A percentile compares a stretch with the other conserved stretches of the same genome.
Evolutionary conservation across 2,888 invertebrate species (phyloP).

Genomic region (Altica lythri): DNA sequence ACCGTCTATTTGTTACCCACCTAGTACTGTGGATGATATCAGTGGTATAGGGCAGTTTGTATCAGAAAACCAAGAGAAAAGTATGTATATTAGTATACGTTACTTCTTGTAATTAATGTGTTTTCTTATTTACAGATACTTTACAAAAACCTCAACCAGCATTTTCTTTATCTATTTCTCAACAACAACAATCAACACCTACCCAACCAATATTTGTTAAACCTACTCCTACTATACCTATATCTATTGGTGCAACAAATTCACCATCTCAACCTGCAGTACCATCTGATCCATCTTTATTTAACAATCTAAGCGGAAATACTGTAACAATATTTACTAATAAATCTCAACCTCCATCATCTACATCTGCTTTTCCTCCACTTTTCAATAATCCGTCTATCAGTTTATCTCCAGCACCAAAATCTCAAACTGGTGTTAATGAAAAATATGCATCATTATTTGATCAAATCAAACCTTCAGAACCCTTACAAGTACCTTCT

Average conservation of each 20-base stretch:
- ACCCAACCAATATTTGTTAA: constrained; percentile 4
- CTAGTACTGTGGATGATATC: constrained; percentile 41
- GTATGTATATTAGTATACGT: neutral
- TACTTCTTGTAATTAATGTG: neutral
- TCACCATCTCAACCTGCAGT: constrained; percentile 9
- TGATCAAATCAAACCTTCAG: no score
- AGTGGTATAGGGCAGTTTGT: constrained; percentile 40
- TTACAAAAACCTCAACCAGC: constrained; percentile 8
- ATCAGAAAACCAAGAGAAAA: constrained; percentile 9
- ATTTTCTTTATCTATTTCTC: constrained; percentile 20
- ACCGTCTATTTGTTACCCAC: constrained; percentile 65
- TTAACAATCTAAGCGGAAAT: constrained; percentile 22
- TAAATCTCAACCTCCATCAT: constrained; percentile 30
- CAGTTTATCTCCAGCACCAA: constrained; percentile 35
- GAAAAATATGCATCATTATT: constrained; percentile 39
- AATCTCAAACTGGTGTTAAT: neutral
- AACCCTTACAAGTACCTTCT: constrained; percentile 13
- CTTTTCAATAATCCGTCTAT: constrained; percentile 38
- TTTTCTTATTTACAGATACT: constrained; percentile 3
- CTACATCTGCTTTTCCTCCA: constrained; percentile 13
- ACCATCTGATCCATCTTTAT: constrained; percentile 27
- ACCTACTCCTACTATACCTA: constrained; percentile 8
- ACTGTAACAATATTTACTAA: constrained; percentile 36
- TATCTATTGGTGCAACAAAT: constrained; percentile 12
- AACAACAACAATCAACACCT: neutral